Percentiles rank a stretch among this genome's conserved stretches.
phyloP scores from a whole-genome alignment of 2,888 invertebrate genomes.

The Hyles lineata region DNA sequence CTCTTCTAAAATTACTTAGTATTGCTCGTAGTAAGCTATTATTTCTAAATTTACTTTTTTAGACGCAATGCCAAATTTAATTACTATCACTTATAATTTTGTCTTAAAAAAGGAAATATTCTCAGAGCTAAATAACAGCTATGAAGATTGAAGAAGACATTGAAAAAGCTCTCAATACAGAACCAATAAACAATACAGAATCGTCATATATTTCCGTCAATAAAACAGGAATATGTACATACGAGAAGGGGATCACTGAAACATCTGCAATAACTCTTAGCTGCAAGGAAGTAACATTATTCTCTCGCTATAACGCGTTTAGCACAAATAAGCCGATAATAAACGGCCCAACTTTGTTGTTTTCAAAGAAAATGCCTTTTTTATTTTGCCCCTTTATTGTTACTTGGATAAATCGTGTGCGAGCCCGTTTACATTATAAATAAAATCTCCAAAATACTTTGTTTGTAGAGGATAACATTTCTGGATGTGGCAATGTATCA shows the following conservation, averaged over 20 bases:
- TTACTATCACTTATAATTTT: no score
- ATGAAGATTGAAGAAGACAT: neutral
- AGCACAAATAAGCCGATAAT: constrained; percentile 66
- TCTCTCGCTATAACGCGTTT: constrained; percentile 59
- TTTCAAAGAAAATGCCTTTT: constrained; percentile 54
- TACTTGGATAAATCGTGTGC: constrained; percentile 57
- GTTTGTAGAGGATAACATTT: neutral
- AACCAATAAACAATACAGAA: neutral
- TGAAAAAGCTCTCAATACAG: neutral
- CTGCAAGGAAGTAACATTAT: constrained; percentile 52
- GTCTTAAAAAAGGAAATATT: no score
- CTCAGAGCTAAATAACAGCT: no score
- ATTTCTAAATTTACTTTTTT: no score
- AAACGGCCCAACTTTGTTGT: constrained; percentile 60
- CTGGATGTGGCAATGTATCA: neutral
- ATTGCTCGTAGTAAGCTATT: no score
- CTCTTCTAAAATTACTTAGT: no score
- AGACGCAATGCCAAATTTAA: no score
- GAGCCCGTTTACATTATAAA: constrained; percentile 58
- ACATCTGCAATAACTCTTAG: constrained; percentile 46
- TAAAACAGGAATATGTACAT: constrained; percentile 14
- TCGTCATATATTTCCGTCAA: neutral
- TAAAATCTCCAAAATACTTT: constrained; percentile 50
- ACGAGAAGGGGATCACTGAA: constrained; percentile 28
- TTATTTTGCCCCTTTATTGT: constrained; percentile 53